Base-by-base conservation (phyloP, 1,140 invertebrate genomes). In the Oreohelix idahoensis region DNA sequence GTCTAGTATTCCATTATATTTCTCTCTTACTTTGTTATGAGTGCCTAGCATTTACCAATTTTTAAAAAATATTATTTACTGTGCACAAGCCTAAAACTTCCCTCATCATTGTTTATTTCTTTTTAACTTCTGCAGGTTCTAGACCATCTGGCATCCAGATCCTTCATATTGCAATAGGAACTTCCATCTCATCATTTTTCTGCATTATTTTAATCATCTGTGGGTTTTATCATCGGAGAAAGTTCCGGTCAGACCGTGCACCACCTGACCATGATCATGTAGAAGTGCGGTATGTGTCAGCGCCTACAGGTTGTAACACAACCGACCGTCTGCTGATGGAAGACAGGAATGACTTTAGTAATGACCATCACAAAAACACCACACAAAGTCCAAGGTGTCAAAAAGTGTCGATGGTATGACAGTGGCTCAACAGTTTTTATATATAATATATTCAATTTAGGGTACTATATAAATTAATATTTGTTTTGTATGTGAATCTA, bases 131-230 rank as follows among this genome's bases (percentile, higher is more conserved):
- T 20, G 53, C 53, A 70, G 89, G 89, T 87, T 88, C 89, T 35
- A 79, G 83, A 26, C 84, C 85, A 49, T 86, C 85, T 4, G 85
- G 86, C n/a, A 86, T 90, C 49, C 84, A 89, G 53, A 87, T 90
- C 79, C 81, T 90, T 17, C 89, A 90, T 79, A 89, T 90, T 39
- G 88, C 89, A 36, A 88, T 90, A 53, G 89, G 89, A 35, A 89
- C 89, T 32, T 89, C 88, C 42, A 88, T 90, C 80, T 89, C 89
- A 26, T 89, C 88, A 58, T 90, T 90, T 80, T 90, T 90, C 86
- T 89, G 88, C 84, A 88, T 90, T 42, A 88, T 89, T 71, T 79
- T 90, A 35, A 81, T 90, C 51, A 87, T 90, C 29, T 90, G 89
- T 85, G 89, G 88, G 35, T 86, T 90, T 51, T 90, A 90, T 80